Base-by-base conservation (phyloP, 2,113 vertebrate genomes). In the Rafetus swinhoei region DNA sequence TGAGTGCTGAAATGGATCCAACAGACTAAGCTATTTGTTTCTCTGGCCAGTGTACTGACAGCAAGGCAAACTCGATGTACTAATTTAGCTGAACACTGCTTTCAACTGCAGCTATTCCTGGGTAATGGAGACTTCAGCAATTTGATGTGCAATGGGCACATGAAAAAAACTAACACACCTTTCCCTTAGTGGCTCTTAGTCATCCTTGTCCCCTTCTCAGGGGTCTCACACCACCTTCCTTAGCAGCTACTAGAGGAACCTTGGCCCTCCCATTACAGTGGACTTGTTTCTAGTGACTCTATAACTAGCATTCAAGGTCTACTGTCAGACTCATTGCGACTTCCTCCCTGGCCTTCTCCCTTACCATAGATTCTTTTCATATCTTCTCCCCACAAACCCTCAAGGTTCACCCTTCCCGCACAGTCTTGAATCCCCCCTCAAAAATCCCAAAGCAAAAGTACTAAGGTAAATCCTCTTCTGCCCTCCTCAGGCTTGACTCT, bases 61-160 rank as follows among this genome's bases (percentile, higher is more conserved):
- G 62, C 82, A 95, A 94, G 56, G 77, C 72, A 95, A 96, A 93
- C 39, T 52, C 82, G 7, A 87, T 87, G 13, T 92, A 92, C 92
- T 92, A 5, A 90, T 89, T 93, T 92, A 82, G 82, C 84, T 89
- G 81, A 85, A 84, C 85, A 32, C 25, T 16, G 25, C 52, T 53
- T 80, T 29, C 16, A 93, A 80, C 79, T 60, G 69, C 82, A 88
- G 85, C 50, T 88, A 35, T 88, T 94, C 84, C 84, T 27, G 87
- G 80, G 89, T 86, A 94, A 94, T 65, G 54, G 85, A 86, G 94
- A 87, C 60, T 89, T 93, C 90, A 94, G 55, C 84, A 85, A 83
- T 83, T 88, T 85, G 21, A 72, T 86, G 89, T 94, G 81, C 86
- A 95, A 80, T 1, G 85, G 92, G 57, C 54, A 92, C 86, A 77